phyloP scores from a whole-genome alignment of 2,797 vertebrate species.

The Nasua narica region DNA sequence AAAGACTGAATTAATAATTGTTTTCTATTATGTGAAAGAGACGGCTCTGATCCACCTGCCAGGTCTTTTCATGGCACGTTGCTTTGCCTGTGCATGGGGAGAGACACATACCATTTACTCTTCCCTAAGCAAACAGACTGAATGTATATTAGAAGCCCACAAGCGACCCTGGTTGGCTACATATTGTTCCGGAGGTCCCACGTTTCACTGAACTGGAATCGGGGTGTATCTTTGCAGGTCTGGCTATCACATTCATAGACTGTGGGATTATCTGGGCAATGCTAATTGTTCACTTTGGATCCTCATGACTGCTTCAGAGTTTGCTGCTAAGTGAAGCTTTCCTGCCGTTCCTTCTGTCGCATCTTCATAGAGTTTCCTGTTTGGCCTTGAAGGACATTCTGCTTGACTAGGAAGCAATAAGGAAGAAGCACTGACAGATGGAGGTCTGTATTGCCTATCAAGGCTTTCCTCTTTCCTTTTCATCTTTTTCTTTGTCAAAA shows the following conservation, averaged over 20 bases:
- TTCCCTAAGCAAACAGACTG: neutral
- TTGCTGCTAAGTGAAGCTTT: neutral
- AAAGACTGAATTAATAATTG: conserved; percentile 6
- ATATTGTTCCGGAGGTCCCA: neutral
- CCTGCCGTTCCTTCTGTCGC: neutral
- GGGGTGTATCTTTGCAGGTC: neutral
- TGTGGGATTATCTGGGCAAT: neutral
- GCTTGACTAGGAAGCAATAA: neutral
- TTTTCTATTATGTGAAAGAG: neutral
- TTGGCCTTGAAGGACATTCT: neutral
- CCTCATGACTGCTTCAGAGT: neutral
- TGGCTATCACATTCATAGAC: neutral
- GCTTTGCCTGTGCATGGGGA: neutral
- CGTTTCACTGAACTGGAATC: neutral
- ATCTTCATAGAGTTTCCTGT: neutral
- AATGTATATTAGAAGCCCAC: neutral
- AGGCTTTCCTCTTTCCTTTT: neutral
- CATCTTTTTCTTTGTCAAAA: neutral
- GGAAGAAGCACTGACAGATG: neutral
- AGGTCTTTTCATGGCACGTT: neutral
- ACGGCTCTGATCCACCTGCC: neutral
- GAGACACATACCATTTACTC: neutral
- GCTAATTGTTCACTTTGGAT: neutral
- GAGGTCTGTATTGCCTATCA: neutral
- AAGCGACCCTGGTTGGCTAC: neutral